A percentile compares a stretch with the other conserved stretches of the same genome.
Evolutionary conservation across 2,113 vertebrate species (phyloP).

Genomic region (Dendropsophus ebraccatus): DNA sequence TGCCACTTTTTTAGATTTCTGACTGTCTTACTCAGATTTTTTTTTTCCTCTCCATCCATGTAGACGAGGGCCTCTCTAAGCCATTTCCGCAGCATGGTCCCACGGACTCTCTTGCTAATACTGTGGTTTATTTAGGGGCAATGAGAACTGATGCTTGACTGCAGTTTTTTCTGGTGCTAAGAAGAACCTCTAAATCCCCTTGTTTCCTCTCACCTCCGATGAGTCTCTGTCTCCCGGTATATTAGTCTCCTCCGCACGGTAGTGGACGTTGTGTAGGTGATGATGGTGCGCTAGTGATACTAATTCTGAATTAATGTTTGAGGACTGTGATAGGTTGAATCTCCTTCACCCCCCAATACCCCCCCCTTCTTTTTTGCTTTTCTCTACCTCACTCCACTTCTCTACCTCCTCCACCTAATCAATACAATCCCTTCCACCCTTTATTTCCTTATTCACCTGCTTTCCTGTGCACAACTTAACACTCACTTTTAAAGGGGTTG

Average conservation of each 20-base stretch:
- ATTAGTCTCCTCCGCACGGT: neutral
- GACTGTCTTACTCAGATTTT: neutral
- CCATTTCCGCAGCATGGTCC: neutral
- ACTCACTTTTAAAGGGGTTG: no score
- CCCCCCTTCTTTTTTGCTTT: neutral
- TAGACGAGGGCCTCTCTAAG: neutral
- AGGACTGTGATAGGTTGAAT: neutral
- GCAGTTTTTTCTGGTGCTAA: conserved; percentile 18
- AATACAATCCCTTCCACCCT: neutral
- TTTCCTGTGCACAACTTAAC: no score
- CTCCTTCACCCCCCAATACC: neutral
- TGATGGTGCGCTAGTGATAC: neutral
- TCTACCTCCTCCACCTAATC: neutral
- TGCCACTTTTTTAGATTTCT: neutral
- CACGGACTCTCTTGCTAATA: neutral
- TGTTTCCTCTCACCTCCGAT: neutral
- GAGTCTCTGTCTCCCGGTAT: neutral
- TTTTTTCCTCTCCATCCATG: no score
- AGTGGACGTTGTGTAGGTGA: neutral
- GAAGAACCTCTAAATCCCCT: neutral
- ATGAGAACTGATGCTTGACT: neutral
- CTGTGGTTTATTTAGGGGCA: neutral
- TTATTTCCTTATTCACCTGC: no score
- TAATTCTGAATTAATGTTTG: no score
- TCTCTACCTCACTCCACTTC: conserved; percentile 6